Conservation (phyloP, 1,140 invertebrate species). For the Meloidogyne exigua region DNA sequence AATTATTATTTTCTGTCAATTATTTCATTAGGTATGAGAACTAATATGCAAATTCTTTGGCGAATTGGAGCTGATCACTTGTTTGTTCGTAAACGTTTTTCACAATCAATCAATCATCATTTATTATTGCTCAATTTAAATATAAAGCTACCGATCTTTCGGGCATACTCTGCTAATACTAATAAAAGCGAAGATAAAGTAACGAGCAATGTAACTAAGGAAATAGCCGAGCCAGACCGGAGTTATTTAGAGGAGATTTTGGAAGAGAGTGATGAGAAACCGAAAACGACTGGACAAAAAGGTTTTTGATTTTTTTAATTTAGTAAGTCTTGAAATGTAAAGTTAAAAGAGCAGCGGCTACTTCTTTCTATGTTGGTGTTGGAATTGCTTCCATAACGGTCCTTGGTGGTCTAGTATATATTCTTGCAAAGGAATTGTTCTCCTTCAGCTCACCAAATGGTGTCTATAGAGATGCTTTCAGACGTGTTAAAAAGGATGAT, state of each 20-base stretch:
- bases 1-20: not conserved
- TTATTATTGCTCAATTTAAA: not conserved
- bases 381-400: slow-evolving; percentile 30
- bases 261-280: slow-evolving; percentile 45
- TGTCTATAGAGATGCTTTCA: slow-evolving; percentile 54
- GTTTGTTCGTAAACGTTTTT: not conserved
- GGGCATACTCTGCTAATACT: not conserved
- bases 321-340: not conserved
- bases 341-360: slow-evolving; percentile 53
- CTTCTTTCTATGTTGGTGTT: slow-evolving; percentile 54
- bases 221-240: not conserved
- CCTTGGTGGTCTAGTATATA: slow-evolving; percentile 50
- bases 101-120: not conserved
- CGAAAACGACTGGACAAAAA: slow-evolving; percentile 59
- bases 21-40: not conserved
- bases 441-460: slow-evolving; percentile 52
- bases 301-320: slow-evolving; percentile 26
- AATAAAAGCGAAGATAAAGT: not conserved
- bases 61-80: not conserved
- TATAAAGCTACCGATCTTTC: not conserved
- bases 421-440: slow-evolving; percentile 52
- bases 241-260: slow-evolving; percentile 48
- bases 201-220: not conserved
- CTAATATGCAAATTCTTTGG: not conserved
- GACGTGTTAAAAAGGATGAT: slow-evolving; percentile 50